A percentile compares a stretch with the other conserved stretches of the same genome.
Conservation (phyloP, 2,113 vertebrate species). For the Genyomyrus donnyi region DNA sequence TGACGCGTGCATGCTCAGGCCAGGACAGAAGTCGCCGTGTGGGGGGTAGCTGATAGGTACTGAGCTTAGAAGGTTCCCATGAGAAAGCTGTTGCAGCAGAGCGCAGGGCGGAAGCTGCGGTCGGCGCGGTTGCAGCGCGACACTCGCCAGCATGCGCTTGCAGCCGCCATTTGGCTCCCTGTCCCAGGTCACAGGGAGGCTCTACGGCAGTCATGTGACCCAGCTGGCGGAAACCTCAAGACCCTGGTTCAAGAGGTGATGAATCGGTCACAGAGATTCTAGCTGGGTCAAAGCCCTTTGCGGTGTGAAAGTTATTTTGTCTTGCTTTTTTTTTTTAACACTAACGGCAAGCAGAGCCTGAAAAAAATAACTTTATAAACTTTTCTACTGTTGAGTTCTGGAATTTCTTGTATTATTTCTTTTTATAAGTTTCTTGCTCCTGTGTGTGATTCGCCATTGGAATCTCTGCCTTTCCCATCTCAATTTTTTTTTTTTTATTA, state of each 20-base stretch:
- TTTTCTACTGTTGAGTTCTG: neutral
- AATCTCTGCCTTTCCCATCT: neutral
- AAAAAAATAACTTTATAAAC: neutral
- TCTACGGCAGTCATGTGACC: neutral
- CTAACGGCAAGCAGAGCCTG: neutral
- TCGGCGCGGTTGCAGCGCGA: neutral
- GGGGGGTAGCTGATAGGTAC: neutral
- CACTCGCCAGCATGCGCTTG: neutral
- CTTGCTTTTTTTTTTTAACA: neutral
- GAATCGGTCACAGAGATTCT: neutral
- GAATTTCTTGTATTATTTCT: neutral
- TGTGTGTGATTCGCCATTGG: neutral
- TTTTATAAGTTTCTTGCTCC: neutral
- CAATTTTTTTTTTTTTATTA: neutral
- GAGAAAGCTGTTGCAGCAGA: slow-evolving; percentile 3
- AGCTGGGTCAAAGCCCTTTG: neutral
- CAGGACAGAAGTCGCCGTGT: neutral
- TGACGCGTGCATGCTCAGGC: too few relatives aligned
- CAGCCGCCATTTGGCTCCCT: neutral
- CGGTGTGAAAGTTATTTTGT: neutral
- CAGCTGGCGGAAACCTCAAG: neutral
- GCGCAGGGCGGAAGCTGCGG: slow-evolving; percentile 10
- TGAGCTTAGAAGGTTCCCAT: slow-evolving; percentile 3
- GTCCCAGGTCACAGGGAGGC: neutral
- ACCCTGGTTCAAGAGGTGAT: neutral